These are phyloP conservation scores for Rotaria macrura DNA, from an alignment of 2,888 invertebrate species.

Conservation along the genomic window DNA sequence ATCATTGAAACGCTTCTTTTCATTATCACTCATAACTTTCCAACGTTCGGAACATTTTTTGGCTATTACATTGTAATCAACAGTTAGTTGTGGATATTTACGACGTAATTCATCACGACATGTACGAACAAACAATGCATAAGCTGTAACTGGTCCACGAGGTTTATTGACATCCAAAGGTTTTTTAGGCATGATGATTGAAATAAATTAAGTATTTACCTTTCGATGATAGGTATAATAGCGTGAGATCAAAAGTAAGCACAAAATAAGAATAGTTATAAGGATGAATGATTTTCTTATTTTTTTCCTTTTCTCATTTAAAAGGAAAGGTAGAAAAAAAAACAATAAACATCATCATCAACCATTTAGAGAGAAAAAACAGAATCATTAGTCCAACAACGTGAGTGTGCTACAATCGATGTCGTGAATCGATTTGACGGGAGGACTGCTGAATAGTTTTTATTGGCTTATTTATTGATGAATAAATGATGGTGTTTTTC, in stretches of 20 bases:
- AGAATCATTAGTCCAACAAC: neutral
- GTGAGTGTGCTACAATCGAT: neutral
- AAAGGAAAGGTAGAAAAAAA: neutral
- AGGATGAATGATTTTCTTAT: neutral
- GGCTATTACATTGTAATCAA: neutral
- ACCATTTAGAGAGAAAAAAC: neutral
- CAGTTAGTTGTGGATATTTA: conserved; percentile 7
- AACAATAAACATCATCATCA: conserved; percentile 8
- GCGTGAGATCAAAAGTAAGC: neutral
- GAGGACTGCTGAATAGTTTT: neutral
- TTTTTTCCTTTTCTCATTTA: neutral
- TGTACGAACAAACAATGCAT: neutral
- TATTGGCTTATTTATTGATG: neutral
- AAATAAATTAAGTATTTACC: neutral
- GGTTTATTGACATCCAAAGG: neutral
- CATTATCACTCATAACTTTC: neutral
- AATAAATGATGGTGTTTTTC: no score
- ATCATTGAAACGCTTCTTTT: conserved; percentile 17
- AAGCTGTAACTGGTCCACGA: conserved; percentile 9
- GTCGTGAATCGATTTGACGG: neutral
- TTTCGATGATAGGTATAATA: neutral
- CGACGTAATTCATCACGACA: conserved; percentile 11
- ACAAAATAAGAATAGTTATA: neutral
- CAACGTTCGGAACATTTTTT: conserved; percentile 1
- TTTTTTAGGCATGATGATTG: neutral